These are phyloP conservation scores for Drosophila dives DNA, from an alignment of 2,888 invertebrate genomes.

Conservation along the genomic window DNA sequence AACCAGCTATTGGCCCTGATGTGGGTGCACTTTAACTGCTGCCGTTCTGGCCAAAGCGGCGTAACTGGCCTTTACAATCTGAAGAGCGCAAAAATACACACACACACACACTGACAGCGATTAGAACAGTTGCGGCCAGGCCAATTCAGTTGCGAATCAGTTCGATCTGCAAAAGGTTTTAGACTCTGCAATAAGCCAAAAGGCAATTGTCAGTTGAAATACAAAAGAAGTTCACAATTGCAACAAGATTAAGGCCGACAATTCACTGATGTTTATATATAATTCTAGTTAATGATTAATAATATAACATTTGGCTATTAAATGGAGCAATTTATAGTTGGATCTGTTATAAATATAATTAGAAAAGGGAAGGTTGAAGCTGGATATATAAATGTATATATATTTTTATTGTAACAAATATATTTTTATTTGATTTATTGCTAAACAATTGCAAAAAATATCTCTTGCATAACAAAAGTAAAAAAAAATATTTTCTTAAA, in stretches of 20 bases:
- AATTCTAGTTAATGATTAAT: neutral
- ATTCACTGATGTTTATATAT: neutral
- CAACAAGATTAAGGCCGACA: neutral
- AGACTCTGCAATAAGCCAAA: neutral
- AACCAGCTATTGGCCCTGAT: slow-evolving; percentile 10
- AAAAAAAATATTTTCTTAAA: neutral
- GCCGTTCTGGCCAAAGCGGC: slow-evolving; percentile 23
- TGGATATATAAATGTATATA: neutral
- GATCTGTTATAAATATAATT: neutral
- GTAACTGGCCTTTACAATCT: slow-evolving; percentile 42
- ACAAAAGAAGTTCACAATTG: slow-evolving; percentile 8
- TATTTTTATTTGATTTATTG: neutral
- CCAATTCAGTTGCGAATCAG: slow-evolving; percentile 10
- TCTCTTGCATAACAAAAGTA: neutral
- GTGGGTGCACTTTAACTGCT: slow-evolving; percentile 44
- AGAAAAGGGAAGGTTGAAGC: neutral
- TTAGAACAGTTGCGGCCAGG: slow-evolving; percentile 9
- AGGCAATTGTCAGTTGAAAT: slow-evolving; percentile 7
- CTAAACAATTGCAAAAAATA: neutral
- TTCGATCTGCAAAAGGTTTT: slow-evolving; percentile 18
- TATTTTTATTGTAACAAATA: neutral
- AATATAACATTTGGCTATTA: neutral
- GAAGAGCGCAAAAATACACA: slow-evolving; percentile 16
- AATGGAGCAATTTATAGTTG: neutral
- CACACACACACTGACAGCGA: slow-evolving; percentile 25